Evolutionary conservation across 2,797 vertebrate species (phyloP).

Genomic region (Eospalax fontanierii): DNA sequence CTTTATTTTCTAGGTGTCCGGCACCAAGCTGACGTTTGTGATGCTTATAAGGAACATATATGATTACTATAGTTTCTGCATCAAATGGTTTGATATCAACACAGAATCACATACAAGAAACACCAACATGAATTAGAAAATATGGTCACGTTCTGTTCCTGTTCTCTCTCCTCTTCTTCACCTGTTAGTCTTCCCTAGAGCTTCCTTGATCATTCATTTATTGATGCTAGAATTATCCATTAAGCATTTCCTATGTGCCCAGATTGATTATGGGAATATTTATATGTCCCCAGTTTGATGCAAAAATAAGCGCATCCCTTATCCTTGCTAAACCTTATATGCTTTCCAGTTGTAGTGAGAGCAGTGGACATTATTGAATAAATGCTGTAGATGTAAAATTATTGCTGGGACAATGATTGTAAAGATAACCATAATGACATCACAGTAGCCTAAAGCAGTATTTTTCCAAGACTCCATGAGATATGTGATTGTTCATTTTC

Average conservation of each 20-base stretch:
- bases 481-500: neutral
- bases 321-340: neutral
- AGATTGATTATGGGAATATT: neutral
- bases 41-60: neutral
- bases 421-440: neutral
- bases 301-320: neutral
- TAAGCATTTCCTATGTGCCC: neutral
- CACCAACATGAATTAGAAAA: neutral
- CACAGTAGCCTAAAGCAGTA: neutral
- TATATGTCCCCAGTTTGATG: neutral
- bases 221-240: neutral
- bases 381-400: neutral
- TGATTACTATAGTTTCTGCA: neutral
- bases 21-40: neutral
- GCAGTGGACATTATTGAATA: neutral
- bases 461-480: constrained; percentile 1
- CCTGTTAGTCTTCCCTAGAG: neutral
- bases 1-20: neutral
- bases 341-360: neutral
- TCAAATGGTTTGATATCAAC: neutral
- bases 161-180: neutral
- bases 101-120: neutral
- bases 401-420: neutral
- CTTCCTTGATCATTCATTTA: neutral
- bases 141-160: neutral